These are phyloP conservation scores for Cydia splendana DNA, from an alignment of 1,140 invertebrate species.

Conservation along the genomic window DNA sequence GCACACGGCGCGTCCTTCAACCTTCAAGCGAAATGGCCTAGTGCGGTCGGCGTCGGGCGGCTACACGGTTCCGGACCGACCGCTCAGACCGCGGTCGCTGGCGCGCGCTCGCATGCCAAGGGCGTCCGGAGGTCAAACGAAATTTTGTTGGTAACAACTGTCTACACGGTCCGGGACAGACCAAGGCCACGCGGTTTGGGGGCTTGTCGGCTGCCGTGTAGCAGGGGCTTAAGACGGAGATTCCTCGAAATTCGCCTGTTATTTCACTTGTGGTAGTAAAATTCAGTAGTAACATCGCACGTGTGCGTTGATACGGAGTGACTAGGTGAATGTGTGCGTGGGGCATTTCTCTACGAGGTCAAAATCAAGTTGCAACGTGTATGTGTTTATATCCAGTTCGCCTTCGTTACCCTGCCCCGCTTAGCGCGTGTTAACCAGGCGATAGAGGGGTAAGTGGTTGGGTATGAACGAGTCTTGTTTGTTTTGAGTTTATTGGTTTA, in stretches of 20 bases:
- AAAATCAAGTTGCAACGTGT: conserved; percentile 39
- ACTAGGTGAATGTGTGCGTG: conserved; percentile 40
- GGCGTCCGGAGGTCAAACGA: too few relatives aligned
- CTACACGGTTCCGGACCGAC: too few relatives aligned
- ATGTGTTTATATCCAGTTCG: conserved; percentile 27
- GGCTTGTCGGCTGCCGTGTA: too few relatives aligned
- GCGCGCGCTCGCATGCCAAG: too few relatives aligned
- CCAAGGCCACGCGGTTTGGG: too few relatives aligned
- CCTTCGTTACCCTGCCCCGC: conserved; percentile 29
- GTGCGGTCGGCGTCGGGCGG: too few relatives aligned
- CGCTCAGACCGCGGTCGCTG: too few relatives aligned
- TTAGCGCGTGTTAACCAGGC: background rate
- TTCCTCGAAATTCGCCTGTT: conserved; percentile 57
- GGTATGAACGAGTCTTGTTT: background rate
- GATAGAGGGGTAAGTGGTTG: conserved; percentile 18
- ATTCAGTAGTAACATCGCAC: conserved; percentile 33
- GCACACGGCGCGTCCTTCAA: too few relatives aligned
- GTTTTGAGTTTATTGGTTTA: background rate
- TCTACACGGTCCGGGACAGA: too few relatives aligned
- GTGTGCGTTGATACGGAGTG: conserved; percentile 2
- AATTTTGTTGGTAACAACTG: too few relatives aligned
- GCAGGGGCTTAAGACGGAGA: too few relatives aligned
- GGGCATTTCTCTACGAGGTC: conserved; percentile 45
- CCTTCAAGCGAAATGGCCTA: too few relatives aligned
- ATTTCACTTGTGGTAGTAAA: conserved; percentile 40